phyloP scores from a whole-genome alignment of 1,140 invertebrate genomes.

The Anagrus nilaparvatae region DNA sequence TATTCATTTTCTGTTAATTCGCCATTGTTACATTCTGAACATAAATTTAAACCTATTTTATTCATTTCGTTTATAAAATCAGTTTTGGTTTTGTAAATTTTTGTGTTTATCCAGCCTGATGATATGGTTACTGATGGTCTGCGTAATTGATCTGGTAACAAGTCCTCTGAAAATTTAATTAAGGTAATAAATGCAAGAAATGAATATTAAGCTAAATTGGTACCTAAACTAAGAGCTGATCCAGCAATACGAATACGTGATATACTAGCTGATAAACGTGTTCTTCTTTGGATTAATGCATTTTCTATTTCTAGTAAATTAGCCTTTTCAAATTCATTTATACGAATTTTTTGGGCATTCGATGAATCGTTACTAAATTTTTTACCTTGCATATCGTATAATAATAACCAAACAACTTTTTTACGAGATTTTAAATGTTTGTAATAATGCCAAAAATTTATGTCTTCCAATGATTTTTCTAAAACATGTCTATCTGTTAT shows the following conservation, averaged over 20 bases:
- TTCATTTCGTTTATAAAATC: conserved; percentile 31
- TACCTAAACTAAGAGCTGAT: conserved; percentile 44
- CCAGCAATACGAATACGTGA: conserved; percentile 57
- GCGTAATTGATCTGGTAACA: conserved; percentile 57
- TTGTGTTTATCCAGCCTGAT: conserved; percentile 67
- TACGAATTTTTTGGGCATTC: too few species aligned
- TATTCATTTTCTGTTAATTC: conserved; percentile 27
- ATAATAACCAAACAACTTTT: conserved; percentile 47
- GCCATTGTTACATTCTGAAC: conserved; percentile 7
- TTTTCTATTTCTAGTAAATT: conserved; percentile 46
- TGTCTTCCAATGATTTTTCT: conserved; percentile 52
- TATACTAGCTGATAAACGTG: conserved; percentile 58
- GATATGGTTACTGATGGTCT: conserved; percentile 49
- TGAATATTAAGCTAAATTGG: conserved; percentile 8
- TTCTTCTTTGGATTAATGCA: conserved; percentile 49
- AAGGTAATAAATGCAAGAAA: too few species aligned
- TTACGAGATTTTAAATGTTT: conserved; percentile 34
- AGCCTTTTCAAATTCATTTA: conserved; percentile 35
- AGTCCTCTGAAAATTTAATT: conserved; percentile 40
- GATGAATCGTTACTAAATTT: too few species aligned
- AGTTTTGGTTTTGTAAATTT: conserved; percentile 37
- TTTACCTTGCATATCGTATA: conserved; percentile 53
- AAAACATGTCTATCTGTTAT: conserved; percentile 62
- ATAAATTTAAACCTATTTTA: conserved; percentile 24
- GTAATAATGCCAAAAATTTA: conserved; percentile 50